These are phyloP conservation scores for Carcinoscorpius rotundicauda DNA, from an alignment of 1,140 invertebrate genomes.

Conservation along the genomic window DNA sequence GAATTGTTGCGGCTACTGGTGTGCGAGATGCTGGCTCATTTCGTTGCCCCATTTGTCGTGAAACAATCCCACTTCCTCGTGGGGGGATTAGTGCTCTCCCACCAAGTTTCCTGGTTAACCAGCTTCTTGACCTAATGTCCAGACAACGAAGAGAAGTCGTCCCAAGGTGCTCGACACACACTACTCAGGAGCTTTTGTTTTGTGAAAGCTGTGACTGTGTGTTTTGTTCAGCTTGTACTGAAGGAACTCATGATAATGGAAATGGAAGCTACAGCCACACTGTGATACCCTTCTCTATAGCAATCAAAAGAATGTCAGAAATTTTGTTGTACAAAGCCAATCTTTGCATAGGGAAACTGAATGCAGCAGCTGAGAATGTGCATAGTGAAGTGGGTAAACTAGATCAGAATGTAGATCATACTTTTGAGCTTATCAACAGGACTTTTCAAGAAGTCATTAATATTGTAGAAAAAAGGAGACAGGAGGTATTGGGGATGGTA, in stretches of 20 bases:
- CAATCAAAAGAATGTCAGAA: conserved; percentile 92
- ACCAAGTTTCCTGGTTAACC: conserved; percentile 88
- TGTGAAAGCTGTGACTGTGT: conserved; percentile 93
- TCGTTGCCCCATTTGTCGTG: conserved; percentile 87
- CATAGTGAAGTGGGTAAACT: conserved; percentile 49
- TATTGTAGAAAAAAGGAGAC: conserved; percentile 58
- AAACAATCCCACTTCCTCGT: conserved; percentile 75
- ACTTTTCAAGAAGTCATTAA: conserved; percentile 63
- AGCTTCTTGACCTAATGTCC: conserved; percentile 84
- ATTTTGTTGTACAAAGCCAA: conserved; percentile 90
- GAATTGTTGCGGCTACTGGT: conserved; percentile 58
- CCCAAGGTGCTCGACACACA: conserved; percentile 74
- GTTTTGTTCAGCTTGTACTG: conserved; percentile 69
- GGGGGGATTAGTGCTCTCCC: conserved; percentile 79
- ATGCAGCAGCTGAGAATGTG: conserved; percentile 58
- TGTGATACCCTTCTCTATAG: conserved; percentile 89
- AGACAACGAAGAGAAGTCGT: conserved; percentile 54
- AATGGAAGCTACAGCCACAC: conserved; percentile 37
- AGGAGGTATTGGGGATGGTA: conserved; percentile 53
- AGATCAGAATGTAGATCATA: conserved; percentile 48
- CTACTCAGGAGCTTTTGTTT: conserved; percentile 73
- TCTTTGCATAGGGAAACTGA: conserved; percentile 72
- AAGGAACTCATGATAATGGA: conserved; percentile 26
- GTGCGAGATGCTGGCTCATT: conserved; percentile 59
- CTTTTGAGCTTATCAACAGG: conserved; percentile 40